Base-by-base conservation (phyloP, 2,113 vertebrate species). In the Stictonetta naevosa region DNA sequence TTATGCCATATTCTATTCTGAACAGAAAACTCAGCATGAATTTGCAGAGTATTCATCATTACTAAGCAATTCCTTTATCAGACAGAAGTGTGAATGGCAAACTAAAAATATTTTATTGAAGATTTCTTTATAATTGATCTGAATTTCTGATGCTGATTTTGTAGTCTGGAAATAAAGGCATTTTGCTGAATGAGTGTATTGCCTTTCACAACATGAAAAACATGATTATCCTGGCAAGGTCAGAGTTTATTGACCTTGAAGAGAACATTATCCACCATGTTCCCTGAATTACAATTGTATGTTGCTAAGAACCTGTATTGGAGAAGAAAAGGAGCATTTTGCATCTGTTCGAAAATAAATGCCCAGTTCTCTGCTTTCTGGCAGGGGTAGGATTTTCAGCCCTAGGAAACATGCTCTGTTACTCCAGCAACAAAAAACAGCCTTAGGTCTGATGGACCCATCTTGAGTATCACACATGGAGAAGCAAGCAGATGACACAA, bases 171-270 rank as follows among this genome's bases (percentile, higher is more conserved):
- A 92, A 90, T 75, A 40, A 92, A 88, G 42, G 7, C 14, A 36
- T 83, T 93, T 81, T 86, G 11, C 68, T 92, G 68, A 96, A 94
- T 93, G 72, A 90, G 29, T 77, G 64, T 74, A 86, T 66, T 7
- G 5, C 33, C 64, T 42, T 93, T 95, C 69, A 68, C 16, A 42
- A 55, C 52, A 64, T 15, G 33, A 88, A 74, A 90, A 83, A 46
- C 1, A 1, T 60, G 38, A 78, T 81, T 92, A 90, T 33, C 26
- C 38, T 83, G 38, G 17, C 75, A 90, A 88, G 64, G 85, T 93
- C 52, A n/a, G 72, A 88, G 26, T 93, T 93, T 96, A 90, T 81
- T 94, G 73, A 26, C 86, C 75, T 90, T 86, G 90, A 95, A 86
- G 34, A 86, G 68, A 92, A 83, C 38, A 81, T 81, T 64, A 92